Evolutionary conservation across 2,113 vertebrate species (phyloP).

Genomic region (Lampris incognitus): DNA sequence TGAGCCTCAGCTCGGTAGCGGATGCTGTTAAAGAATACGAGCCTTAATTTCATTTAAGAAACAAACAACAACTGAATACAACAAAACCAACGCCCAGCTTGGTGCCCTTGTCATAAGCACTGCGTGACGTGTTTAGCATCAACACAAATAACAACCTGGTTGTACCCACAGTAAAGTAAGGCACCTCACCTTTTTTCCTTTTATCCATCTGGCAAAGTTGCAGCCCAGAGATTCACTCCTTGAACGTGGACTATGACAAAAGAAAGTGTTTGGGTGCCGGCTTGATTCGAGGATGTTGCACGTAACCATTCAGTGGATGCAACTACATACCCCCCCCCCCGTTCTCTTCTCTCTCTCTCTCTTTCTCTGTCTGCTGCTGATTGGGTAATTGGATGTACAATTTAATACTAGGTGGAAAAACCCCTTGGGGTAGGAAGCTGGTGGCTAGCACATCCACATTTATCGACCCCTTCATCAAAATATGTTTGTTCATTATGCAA

Average conservation of each 20-base stretch:
- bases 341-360: conserved; percentile 3
- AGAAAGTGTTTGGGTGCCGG: too few relatives aligned
- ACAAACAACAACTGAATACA: conserved; percentile 1
- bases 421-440: conserved; percentile 54
- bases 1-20: conserved; percentile 69
- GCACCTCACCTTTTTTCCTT: conserved; percentile 71
- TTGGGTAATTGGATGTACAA: conserved; percentile 32
- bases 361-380: conserved; percentile 39
- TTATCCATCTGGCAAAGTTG: conserved; percentile 62
- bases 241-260: neutral
- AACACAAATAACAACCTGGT: neutral
- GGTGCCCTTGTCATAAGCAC: neutral
- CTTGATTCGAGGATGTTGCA: neutral
- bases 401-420: conserved; percentile 75
- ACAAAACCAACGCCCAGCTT: neutral
- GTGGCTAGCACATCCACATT: conserved; percentile 23
- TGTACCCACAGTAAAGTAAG: neutral
- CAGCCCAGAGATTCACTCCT: neutral
- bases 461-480: conserved; percentile 44
- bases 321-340: too few relatives aligned
- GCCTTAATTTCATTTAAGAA: conserved; percentile 5
- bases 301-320: neutral
- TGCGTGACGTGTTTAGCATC: too few relatives aligned
- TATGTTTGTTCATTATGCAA: conserved; percentile 10
- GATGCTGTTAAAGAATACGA: conserved; percentile 49